Base-by-base conservation (phyloP, 2,113 vertebrate genomes). In the Oreochromis niloticus region DNA sequence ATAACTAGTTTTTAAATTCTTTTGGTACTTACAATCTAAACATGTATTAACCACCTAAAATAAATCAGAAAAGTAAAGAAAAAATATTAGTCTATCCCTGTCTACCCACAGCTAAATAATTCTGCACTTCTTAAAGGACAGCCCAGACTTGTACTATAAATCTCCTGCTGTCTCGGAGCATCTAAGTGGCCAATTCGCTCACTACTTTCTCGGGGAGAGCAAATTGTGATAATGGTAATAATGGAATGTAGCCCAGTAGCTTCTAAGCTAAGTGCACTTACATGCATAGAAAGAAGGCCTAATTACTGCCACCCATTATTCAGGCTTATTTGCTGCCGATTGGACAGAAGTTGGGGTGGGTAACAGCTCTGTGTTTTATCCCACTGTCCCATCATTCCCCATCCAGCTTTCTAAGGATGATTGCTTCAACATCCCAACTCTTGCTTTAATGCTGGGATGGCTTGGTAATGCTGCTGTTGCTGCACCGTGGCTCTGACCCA, bases 291-390 rank as follows among this genome's bases (percentile, higher is more conserved):
- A 92, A 92, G 82, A 79, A 81, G 90, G 79, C 88, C 90, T 92
- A 93, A 93, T 95, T 93, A 93, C 90, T 85, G 86, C 90, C 88
- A 83, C 90, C 91, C 89, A 94, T 94, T 94, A 94, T 93, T 91
- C 85, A 85, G 80, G 7, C 81, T 87, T 17, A 86, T 84, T 61
- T 73, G 80, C 85, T 81, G 85, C 75, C 85, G 6, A 32, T 63
- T 85, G 85, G 84, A 85, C 57, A 82, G 82, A 73, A 22, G 82
- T 24, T 7, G 1, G 75, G 86, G 81, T 81, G 88, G 90, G 56
- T 46, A 46, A 11, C 50, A n/a, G 73, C 27, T n/a, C 46, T 13
- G 54, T 80, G 46, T 66, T 68, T 34, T 17, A 32, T 82, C 36
- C 63, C 12, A 11, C 61, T 34, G 16, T 88, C 73, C 63, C 85